Evolutionary conservation across 2,797 vertebrate genomes (phyloP).

Genomic region (Scolopax bukidnonensis): DNA sequence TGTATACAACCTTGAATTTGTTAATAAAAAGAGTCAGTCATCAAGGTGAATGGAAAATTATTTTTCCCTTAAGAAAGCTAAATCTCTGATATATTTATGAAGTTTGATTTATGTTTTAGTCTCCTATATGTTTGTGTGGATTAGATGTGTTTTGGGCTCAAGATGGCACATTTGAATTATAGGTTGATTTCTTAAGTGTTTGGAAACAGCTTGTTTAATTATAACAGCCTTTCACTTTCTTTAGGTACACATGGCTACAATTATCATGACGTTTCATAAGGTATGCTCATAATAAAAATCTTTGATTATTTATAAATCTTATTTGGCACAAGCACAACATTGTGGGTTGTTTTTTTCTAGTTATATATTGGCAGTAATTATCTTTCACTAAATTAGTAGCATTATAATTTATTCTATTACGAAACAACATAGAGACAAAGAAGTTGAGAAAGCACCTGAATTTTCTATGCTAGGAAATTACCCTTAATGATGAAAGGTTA

Average conservation of each 20-base stretch:
- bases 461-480: not conserved
- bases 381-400: not conserved
- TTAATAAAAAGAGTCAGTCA: not conserved
- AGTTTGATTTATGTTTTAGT: not conserved
- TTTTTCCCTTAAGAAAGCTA: not conserved
- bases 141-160: not conserved
- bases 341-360: not conserved
- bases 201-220: not conserved
- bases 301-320: not conserved
- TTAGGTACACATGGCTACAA: not conserved
- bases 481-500: not conserved
- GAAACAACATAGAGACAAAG: not conserved
- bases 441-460: not conserved
- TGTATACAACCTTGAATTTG: not conserved
- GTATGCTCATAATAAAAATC: not conserved
- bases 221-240: not conserved
- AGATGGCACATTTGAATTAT: not conserved
- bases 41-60: not conserved
- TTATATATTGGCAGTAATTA: not conserved
- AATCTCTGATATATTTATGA: not conserved
- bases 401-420: not conserved
- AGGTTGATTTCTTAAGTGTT: not conserved
- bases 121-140: not conserved
- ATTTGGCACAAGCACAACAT: not conserved
- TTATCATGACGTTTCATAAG: accelerated